Conservation (phyloP, 1,140 invertebrate genomes). For the Drosophila mauritiana region DNA sequence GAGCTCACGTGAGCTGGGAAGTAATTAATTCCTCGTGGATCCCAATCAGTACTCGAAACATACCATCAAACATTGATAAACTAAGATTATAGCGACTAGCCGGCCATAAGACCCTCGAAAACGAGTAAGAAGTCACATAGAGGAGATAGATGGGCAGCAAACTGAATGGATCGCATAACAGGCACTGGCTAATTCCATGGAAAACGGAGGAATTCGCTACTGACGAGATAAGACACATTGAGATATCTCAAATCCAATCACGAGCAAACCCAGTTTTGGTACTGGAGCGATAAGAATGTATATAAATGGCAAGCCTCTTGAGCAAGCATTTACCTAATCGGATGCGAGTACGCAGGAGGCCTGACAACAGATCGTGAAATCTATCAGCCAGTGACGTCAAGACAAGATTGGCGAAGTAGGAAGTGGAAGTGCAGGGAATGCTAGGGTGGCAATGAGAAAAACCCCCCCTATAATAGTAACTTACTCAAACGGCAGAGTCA, state of each 20-base stretch:
- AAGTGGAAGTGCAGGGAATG: not conserved
- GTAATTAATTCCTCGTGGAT: constrained; percentile 12
- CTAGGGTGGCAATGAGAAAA: not conserved
- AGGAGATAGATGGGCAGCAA: constrained; percentile 8
- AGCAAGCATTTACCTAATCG: constrained; percentile 34
- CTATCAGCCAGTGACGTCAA: constrained; percentile 27
- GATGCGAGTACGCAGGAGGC: constrained; percentile 25
- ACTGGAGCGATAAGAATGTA: constrained; percentile 12
- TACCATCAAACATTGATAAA: constrained; percentile 12
- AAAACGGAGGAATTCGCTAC: constrained; percentile 19
- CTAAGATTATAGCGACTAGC: constrained; percentile 15
- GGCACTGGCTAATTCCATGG: constrained; percentile 28
- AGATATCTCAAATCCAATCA: constrained; percentile 30
- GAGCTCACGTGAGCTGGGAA: constrained; percentile 25
- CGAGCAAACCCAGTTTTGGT: constrained; percentile 20
- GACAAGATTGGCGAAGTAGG: not conserved
- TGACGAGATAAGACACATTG: constrained; percentile 27
- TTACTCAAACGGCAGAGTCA: constrained; percentile 17
- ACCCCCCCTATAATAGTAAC: not conserved
- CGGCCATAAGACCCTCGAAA: not conserved
- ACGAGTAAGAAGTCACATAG: constrained; percentile 23
- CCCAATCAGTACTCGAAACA: constrained; percentile 25
- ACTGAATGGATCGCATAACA: constrained; percentile 1
- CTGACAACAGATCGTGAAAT: constrained; percentile 33
- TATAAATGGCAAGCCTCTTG: constrained; percentile 31